Base-by-base conservation (phyloP, 2,113 vertebrate genomes). In the Gopherus flavomarginatus region DNA sequence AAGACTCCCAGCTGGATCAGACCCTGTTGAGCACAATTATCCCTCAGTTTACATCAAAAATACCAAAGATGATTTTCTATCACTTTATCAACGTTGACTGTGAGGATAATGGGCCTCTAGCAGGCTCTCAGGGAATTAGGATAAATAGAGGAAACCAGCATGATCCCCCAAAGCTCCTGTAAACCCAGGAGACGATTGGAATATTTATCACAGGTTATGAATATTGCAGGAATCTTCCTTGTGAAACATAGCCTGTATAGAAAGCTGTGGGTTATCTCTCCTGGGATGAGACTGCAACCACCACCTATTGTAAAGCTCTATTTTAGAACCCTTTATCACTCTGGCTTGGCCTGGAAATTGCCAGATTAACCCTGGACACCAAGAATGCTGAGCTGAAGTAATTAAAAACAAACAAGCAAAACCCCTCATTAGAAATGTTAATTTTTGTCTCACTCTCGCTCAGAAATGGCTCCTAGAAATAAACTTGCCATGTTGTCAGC, bases 131-230 rank as follows among this genome's bases (percentile, higher is more conserved):
- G 57, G 57, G 57, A 62, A 31, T 31, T 62, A 27, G 29, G 57
- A 27, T 72, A 19, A 72, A 72, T 22, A n/a, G 65, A 72, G n/a
- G n/a, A 72, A 72, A 38, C 65, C 19, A 38, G n/a, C 35, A 72
- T 29, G 42, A 78, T 47, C 22, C 22, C 75, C 12, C 42, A 78
- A 29, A 78, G 42, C 10, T 44, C 44, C 42, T 47, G 42, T 26
- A 78, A 42, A 4, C 42, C 42, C 26, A 78, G 22, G 24, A 78
- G 42, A 78, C 27, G 2, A 47, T 65, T 85, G 47, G 79, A 62
- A 57, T 78, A 50, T 1, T 44, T 12, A 10, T 0, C 0, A 0
- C 47, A 24, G 85, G 50, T 83, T n/a, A 80, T 47, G 83, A 59
- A 80, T 12, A 29, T 4, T 81, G 26, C 65, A 53, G 91, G 81